Evolutionary conservation across 2,113 vertebrate species (phyloP), one percentile per base, ranked within the genome.

Genomic region (Pipa parva): DNA sequence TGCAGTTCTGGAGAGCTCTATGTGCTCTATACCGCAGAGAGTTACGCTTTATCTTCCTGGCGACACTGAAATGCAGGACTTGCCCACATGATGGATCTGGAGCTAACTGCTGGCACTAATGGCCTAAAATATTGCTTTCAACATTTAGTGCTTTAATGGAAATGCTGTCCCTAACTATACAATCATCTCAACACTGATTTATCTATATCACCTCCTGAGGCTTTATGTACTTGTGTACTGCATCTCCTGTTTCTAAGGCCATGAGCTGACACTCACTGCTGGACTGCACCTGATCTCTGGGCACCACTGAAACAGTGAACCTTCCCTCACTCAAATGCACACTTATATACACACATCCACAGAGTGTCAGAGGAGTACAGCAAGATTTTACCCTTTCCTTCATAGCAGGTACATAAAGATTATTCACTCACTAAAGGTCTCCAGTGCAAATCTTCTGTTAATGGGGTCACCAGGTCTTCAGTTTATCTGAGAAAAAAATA

Each of bases 241-340:
- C 39, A 18, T 2, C 15, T 29, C 33, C 37, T 65, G 4, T 20
- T n/a, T 26, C 15, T 59, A n/a, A 27, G 27, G 31, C 45, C 42
- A 67, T 67, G 63, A 67, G 63, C 28, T 67, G 63, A 67, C 52
- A 49, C 28, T 56, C 51, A 20, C 11, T 5, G n/a, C 18, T 7
- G n/a, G 52, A n/a, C 18, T 49, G 26, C 54, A 27, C n/a, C 10
- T 49, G 46, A 11, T 18, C 57, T 17, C 63, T 46, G 63, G 25
- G 63, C 33, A 25, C 20, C 9, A 57, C 18, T 46, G 37, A 29
- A 45, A 11, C 51, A 57, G 20, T 48, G 8, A 24, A n/a, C n/a
- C n/a, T n/a, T n/a, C 24, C 46, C 39, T 36, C 62, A 42, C 36
- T 39, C 12, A 39, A 13, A 42, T 42, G 17, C 39, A 42, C 17